Base-by-base conservation (phyloP, 2,888 invertebrate genomes). In the Perdita meconis region DNA sequence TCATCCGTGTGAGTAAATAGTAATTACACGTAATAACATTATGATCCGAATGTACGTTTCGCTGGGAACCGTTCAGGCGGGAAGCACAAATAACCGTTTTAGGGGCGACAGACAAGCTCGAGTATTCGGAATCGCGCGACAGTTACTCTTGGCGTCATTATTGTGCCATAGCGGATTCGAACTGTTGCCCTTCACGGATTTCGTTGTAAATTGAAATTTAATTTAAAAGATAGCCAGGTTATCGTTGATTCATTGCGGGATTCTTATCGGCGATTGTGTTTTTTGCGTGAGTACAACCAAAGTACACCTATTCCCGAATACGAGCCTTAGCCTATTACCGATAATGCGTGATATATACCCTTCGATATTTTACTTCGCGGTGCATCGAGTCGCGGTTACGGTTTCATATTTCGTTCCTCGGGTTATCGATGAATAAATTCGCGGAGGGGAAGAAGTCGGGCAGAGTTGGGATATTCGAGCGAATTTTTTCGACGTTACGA, bases 341-440 rank as follows among this genome's bases (percentile, higher is more conserved):
- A 63, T 61, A 61, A 12, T 38, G 26, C 24, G 19, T 38, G 66
- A 60, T 38, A 38, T 34, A 53, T 10, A 47, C 42, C 8, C 34
- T 1, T 24, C 16, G 44, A 44, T 57, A 36, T 8, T 44, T 57
- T 8, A 12, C 10, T 10, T 42, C 42, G 5, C 26, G 12, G 42
- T 16, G 59, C 40, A 44, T 26, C 12, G 24, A 30, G 16, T 24
- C 42, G 42, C 42, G 26, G 59, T 12, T 26, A 26, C 42, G 59
- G 59, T 42, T 42, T 63, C 40, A 12, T 34, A 51, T 63, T 68
- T 42, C 60, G 13, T 59, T 40, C 0, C 12, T 4, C 19, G n/a
- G 40, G 30, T 34, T 51, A 30, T n/a, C 40, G 19, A 19, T 38
- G 30, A 38, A 61, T 68, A 68, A 68, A 68, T 61, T 61, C 40